Evolutionary conservation across 1,140 invertebrate genomes (phyloP), one percentile per base, ranked within the genome.

Genomic region (Littorina saxatilis): DNA sequence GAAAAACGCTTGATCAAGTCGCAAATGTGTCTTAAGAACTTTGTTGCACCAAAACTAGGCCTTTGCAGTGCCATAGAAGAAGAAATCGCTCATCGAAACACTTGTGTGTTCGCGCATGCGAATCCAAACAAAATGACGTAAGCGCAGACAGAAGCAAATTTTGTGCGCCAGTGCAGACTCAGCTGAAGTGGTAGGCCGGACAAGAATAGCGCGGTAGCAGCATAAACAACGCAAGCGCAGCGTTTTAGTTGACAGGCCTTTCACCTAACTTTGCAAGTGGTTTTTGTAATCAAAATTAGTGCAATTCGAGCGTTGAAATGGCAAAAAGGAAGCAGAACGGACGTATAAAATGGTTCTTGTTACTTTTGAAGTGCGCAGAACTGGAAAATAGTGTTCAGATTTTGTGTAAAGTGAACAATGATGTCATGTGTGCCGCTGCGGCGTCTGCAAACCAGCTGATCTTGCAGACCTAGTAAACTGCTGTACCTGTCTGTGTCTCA

Each of bases 111-210:
- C 58, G 76, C 76, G 76, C 76, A 58, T 78, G 76, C 76, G 76
- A 78, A 78, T 58, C 76, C 76, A 78, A 78, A 78, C 76, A 78
- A 78, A 78, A 78, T 78, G 76, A 78, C 76, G 76, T 78, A 78
- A 78, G 76, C 76, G 55, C 39, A 78, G 76, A 78, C 55, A 78
- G 74, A 63, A n/a, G 32, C 32, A 63, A 63, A 39, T 78, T 78
- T 35, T 78, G 55, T 37, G 15, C 50, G 73, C 50, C 72, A 74
- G 72, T 76, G 55, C 74, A 76, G 74, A 76, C 40, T 76, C 47
- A 52, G 76, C 76, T 78, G 32, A n/a, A 78, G 15, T 23, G 55
- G 3, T 58, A 17, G 35, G 58, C 17, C 35, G 20, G 1, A 7
- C 55, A 39, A 63, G 55, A 32, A 66, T 37, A 78, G 35, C 52